Evolutionary conservation across 1,140 invertebrate species (phyloP), one percentile per base, ranked within the genome.

Genomic region (Caenorhabditis inopinata): DNA sequence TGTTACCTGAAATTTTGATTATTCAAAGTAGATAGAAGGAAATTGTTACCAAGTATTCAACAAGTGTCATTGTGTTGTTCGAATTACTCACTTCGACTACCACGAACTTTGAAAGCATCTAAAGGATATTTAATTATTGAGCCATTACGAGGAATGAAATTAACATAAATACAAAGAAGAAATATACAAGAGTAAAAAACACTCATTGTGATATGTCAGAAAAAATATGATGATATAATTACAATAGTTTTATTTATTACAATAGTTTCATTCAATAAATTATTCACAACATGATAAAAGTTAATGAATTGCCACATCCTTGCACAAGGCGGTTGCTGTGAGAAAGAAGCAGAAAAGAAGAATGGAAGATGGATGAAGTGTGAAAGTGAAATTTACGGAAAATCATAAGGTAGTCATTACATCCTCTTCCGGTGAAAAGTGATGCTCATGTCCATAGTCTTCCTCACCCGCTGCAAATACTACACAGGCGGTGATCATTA

Each of bases 41-140:
- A 51, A 51, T 9, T 1, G 32, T 73, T 74, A 79, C 78, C 78
- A 79, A 45, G 25, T 79, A 79, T 51, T 79, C 51, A 1, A 79
- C 78, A 18, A 79, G 78, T 29, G 78, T 79, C 78, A 79, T 79
- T 38, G 78, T 79, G 32, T 58, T 47, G 12, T 58, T 74, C 2
- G 78, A 68, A 12, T 58, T 79, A 9, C 51, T 75, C 45, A 79
- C 78, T 74, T 79, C 78, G 12, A 79, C 78, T 42, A 79, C 78
- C 6, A 79, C 78, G 53, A 68, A 79, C 45, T 79, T 79, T 4
- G 78, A 79, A 16, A 79, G 42, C 78, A 78, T 78, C 76, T 78
- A 53, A 21, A 78, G 68, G 23, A 1, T 12, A 23, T 32, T 0
- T 16, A 7, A 35, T 58, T 5, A 58, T 3, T 12, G n/a, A 29